These are phyloP conservation scores for Rhabdornis inornatus DNA, from an alignment of 2,113 vertebrate genomes.

Conservation along the genomic window DNA sequence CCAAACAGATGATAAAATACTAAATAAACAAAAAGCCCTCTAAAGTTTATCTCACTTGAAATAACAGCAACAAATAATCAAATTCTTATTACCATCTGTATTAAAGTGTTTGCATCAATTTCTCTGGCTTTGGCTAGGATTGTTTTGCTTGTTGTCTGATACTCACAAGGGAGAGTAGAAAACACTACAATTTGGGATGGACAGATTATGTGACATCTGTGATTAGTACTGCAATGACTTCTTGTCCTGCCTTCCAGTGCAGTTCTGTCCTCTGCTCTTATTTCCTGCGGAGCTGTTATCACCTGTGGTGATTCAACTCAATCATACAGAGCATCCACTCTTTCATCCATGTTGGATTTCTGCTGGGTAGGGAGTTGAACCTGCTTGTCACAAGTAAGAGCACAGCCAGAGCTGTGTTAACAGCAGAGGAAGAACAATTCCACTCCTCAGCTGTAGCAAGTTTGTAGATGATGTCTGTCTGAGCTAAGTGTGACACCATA, in stretches of 20 bases:
- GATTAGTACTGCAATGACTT: background rate
- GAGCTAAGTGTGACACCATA: background rate
- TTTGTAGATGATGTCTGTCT: background rate
- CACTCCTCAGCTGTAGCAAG: background rate
- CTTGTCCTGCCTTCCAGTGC: background rate
- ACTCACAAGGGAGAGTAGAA: rapidly evolving
- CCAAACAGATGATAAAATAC: background rate
- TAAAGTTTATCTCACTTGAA: background rate
- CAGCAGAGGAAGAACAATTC: background rate
- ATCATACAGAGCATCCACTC: background rate
- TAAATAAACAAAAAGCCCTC: background rate
- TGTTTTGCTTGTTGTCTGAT: background rate
- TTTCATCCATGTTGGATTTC: background rate
- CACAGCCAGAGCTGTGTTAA: background rate
- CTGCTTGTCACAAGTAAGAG: background rate
- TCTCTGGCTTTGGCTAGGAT: background rate
- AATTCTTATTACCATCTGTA: background rate
- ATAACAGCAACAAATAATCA: background rate
- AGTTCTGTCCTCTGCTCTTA: background rate
- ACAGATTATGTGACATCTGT: background rate
- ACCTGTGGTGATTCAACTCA: background rate
- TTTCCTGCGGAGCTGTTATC: background rate
- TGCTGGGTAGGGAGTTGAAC: background rate
- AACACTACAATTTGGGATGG: background rate
- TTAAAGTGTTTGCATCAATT: background rate